These are phyloP conservation scores for Archegozetes longisetosus DNA, from an alignment of 1,140 invertebrate genomes.

Conservation along the genomic window DNA sequence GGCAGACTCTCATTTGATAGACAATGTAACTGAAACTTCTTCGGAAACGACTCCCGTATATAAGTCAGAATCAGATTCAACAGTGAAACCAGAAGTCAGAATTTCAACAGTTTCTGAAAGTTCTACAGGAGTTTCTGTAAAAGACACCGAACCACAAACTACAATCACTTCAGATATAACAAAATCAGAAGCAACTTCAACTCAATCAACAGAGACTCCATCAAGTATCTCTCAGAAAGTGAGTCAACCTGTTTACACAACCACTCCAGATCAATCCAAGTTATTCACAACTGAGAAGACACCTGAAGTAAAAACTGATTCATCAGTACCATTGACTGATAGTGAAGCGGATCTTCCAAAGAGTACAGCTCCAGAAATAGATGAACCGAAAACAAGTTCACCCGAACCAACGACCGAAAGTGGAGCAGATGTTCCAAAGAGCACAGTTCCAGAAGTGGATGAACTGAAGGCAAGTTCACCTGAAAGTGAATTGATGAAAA, in stretches of 20 bases:
- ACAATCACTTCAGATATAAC: background rate
- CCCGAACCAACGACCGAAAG: background rate
- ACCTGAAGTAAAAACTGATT: background rate
- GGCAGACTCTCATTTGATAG: background rate
- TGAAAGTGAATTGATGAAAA: background rate
- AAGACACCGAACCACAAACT: background rate
- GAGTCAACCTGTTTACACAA: background rate
- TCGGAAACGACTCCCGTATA: background rate
- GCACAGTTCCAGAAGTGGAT: background rate
- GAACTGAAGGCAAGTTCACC: background rate
- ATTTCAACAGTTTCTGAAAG: background rate
- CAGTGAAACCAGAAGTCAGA: background rate
- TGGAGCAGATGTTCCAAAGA: background rate
- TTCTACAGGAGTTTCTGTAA: background rate
- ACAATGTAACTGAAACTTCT: background rate
- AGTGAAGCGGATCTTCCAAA: background rate
- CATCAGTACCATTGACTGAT: background rate
- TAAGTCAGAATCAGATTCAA: background rate
- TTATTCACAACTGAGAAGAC: background rate
- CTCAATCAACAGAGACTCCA: background rate
- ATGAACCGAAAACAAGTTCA: background rate
- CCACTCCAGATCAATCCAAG: background rate
- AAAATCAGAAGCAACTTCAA: background rate
- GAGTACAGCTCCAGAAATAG: background rate
- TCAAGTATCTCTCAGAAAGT: background rate